Percentiles rank a stretch among this genome's conserved stretches.
These are phyloP conservation scores for Virgularia gustaviana DNA, from an alignment of 92 coral and sea anemone genomes.

Conservation along the genomic window DNA sequence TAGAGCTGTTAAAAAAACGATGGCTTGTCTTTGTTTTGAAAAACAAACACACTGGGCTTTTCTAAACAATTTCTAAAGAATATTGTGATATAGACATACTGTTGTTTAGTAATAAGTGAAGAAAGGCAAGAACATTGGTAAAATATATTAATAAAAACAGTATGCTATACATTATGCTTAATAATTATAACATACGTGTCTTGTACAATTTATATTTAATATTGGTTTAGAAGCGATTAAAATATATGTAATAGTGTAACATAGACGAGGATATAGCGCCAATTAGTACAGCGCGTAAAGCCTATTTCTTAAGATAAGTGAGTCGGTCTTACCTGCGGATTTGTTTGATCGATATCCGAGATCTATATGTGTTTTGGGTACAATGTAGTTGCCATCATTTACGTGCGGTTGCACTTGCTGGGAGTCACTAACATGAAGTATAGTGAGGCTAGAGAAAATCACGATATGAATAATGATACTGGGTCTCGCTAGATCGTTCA, in stretches of 20 bases:
- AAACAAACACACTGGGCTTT: background rate
- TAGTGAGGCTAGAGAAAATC: background rate
- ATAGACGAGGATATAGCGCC: background rate
- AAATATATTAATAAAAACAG: background rate
- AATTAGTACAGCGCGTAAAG: background rate
- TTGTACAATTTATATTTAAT: background rate
- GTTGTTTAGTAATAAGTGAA: background rate
- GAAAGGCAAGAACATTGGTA: background rate
- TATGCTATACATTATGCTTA: too few species aligned
- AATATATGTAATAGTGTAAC: too few species aligned
- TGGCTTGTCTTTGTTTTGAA: background rate
- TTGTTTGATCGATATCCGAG: background rate
- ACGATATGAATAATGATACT: slow-evolving; percentile 17
- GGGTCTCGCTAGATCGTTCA: background rate
- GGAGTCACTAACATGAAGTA: background rate
- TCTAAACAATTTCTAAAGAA: background rate
- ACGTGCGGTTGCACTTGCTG: slow-evolving; percentile 20
- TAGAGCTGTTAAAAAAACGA: too few species aligned
- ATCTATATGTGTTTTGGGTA: slow-evolving; percentile 2
- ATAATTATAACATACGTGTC: background rate
- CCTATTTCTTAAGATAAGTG: background rate
- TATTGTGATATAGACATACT: background rate
- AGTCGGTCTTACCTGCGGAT: slow-evolving; percentile 37
- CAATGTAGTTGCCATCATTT: slow-evolving; percentile 33
- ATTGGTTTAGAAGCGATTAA: background rate